Evolutionary conservation across 2,888 invertebrate species (phyloP).

Genomic region (Athetis lepigone): DNA sequence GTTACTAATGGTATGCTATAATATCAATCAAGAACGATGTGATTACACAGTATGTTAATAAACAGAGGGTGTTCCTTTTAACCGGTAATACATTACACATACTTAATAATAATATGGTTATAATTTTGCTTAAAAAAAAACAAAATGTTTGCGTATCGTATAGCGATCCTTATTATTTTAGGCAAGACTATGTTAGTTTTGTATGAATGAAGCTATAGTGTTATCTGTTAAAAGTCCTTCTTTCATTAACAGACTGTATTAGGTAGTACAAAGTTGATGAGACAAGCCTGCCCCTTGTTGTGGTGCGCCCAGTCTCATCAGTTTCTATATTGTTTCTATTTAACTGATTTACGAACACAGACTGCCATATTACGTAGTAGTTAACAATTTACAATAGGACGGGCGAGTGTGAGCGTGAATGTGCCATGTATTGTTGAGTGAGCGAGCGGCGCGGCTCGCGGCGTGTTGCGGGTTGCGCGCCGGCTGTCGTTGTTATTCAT

Average conservation of each 20-base stretch:
- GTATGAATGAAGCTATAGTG: no score
- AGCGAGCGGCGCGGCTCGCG: conserved; percentile 21
- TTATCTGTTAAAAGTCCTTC: no score
- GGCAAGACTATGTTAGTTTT: no score
- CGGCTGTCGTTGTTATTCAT: conserved; percentile 18
- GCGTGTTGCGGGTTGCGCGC: not conserved
- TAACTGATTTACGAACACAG: conserved; percentile 67
- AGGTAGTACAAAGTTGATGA: conserved; percentile 20
- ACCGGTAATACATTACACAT: no score
- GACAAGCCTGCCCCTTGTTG: conserved; percentile 30
- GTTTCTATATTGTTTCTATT: conserved; percentile 52
- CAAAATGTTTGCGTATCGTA: no score
- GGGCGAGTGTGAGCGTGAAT: conserved; percentile 41
- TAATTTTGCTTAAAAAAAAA: no score
- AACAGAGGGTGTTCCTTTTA: no score
- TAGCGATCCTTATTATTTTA: no score
- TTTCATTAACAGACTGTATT: no score
- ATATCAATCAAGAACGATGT: conserved; percentile 15
- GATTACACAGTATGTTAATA: no score
- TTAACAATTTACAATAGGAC: conserved; percentile 53
- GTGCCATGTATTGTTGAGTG: conserved; percentile 6
- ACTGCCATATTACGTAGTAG: conserved; percentile 79
- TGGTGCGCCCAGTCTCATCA: conserved; percentile 38
- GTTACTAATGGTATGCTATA: conserved; percentile 11
- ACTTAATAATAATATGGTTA: no score